Percentiles rank a stretch among this genome's conserved stretches.
phyloP scores from a whole-genome alignment of 1,140 invertebrate genomes.

The Phymorhynchus buccinoides region DNA sequence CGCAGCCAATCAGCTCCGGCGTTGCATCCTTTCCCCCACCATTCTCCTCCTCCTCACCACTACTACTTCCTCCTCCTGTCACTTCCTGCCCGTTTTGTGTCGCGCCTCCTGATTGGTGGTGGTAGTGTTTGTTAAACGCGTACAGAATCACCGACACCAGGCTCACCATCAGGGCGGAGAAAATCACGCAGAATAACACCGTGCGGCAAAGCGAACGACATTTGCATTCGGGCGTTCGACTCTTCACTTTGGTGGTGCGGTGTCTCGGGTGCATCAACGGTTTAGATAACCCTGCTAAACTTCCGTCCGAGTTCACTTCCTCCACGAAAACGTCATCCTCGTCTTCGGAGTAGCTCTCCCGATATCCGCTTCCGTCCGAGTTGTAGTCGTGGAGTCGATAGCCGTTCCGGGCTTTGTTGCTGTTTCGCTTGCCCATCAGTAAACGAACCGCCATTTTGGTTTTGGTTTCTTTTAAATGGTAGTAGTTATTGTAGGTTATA shows the following conservation, averaged over 20 bases:
- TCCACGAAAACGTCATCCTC: conserved; percentile 27
- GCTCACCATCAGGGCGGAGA: conserved; percentile 58
- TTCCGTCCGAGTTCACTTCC: conserved; percentile 46
- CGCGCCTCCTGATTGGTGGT: not conserved
- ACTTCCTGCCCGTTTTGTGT: not conserved
- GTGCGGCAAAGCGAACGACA: conserved; percentile 58
- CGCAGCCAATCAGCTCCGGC: not conserved
- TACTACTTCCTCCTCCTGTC: not conserved
- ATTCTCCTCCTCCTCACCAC: not conserved
- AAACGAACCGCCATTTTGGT: conserved; percentile 25
- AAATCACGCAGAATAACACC: conserved; percentile 58
- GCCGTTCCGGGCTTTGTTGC: conserved; percentile 48
- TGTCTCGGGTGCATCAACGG: conserved; percentile 65
- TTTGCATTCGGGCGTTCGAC: conserved; percentile 54
- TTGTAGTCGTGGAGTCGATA: conserved; percentile 47
- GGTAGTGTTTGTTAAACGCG: conserved; percentile 52
- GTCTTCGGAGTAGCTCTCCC: conserved; percentile 48
- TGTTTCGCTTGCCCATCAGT: conserved; percentile 20
- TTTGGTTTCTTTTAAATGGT: not conserved
- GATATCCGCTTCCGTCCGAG: conserved; percentile 46
- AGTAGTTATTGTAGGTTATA: not conserved
- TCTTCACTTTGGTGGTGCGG: conserved; percentile 53
- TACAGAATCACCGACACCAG: conserved; percentile 61
- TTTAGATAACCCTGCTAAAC: conserved; percentile 56
- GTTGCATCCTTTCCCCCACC: not conserved